Evolutionary conservation across 2,888 invertebrate species (phyloP), one percentile per base, ranked within the genome.

Genomic region (Drosophila colorata): DNA sequence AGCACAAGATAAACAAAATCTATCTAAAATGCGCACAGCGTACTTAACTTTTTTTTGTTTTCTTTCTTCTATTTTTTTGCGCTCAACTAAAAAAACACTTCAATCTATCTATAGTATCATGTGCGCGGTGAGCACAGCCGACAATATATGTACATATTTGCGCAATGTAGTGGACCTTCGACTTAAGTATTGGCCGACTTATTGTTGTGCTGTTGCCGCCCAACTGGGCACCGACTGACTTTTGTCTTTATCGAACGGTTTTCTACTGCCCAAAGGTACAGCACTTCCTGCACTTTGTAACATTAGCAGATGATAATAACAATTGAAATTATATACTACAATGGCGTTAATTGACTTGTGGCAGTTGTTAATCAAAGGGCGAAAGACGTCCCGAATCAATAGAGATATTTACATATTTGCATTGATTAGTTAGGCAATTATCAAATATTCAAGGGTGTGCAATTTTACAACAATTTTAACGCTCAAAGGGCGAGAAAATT

Each of bases 1-100:
- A 53, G 46, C 57, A 57, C 46, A 47, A 55, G 51, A 59, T 68
- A 82, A 88, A 76, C 88, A 82, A 65, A 79, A 66, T 66, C 51
- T 56, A 68, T 40, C 40, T 69, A 16, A 60, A 55, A 47, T 6
- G 56, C 43, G 38, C 52, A 49, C 14, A 51, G 40, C 23, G 49
- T 68, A 49, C 56, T 57, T 57, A 33, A 41, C 51, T 33, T 33
- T 28, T 33, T 28, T 33, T 33, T 28, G 28, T 28, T 33, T 33
- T 33, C 11, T 13, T 28, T 51, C 20, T 52, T 53, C 31, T 43
- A 14, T 25, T 23, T 35, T 46, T 35, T 43, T 58, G 33, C 40
- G 28, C 11, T 16, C 47, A 53, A 44, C 46, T 53, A 60, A 63
- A 67, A 74, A 73, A 72, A 53, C 78, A 72, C 72, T 76, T 73